Base-by-base conservation (phyloP, 1,140 invertebrate genomes). In the Lutraria rhynchaena region DNA sequence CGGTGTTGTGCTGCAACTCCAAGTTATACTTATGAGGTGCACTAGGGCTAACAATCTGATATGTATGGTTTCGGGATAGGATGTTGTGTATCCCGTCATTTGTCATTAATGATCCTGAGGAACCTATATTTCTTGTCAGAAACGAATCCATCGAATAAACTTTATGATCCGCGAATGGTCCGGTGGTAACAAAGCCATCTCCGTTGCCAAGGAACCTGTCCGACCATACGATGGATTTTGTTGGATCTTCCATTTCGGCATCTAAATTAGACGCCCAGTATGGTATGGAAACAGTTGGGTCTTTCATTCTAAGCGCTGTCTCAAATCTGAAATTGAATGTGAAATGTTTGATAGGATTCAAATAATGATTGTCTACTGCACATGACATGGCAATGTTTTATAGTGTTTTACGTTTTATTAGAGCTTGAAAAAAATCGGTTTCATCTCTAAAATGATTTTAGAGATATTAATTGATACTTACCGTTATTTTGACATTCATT, bases 261-360 rank as follows among this genome's bases (percentile, higher is more conserved):
- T 93, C 92, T 22, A 92, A n/a, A 3, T 89, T 86, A 9, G 86
- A 87, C 55, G 93, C 91, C 92, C 92, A 93, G 85, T 93, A 93
- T 9, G 92, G 92, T 11, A 93, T 70, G 9, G 91, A 88, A 0
- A 92, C 82, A 9, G 78, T 44, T 0, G 85, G 83, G 27, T 82
- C 76, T 51, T 81, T 83, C 33, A 85, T 60, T 15, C 81, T 77
- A 9, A 88, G 80, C 17, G 87, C 88, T n/a, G 85, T 83, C 53
- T 90, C 89, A 46, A 87, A 83, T 69, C 89, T 90, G 53, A 35
- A 82, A 71, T n/a, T n/a, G n/a, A n/a, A n/a, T n/a, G n/a, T n/a
- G n/a, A n/a, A n/a, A n/a, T n/a, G n/a, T n/a, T n/a, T n/a, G n/a
- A n/a, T n/a, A n/a, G n/a, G n/a, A n/a, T n/a, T n/a, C n/a, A n/a